phyloP scores from a whole-genome alignment of 1,140 invertebrate species.

The Drosophila kohkoa region DNA sequence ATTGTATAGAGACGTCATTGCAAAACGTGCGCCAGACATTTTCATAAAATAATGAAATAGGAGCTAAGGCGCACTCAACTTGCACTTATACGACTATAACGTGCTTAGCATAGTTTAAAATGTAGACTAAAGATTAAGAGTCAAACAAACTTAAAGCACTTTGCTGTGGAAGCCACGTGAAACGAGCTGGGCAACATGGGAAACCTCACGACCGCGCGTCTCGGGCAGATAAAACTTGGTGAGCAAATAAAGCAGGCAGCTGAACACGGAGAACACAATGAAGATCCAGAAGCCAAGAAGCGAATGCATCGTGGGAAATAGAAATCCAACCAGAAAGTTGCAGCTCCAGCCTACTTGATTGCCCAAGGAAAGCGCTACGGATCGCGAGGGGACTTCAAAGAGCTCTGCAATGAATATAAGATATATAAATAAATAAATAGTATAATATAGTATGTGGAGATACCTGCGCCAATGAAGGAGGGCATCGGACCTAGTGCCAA shows the following conservation, averaged over 20 bases:
- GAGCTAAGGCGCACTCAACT: too few relatives aligned
- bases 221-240: conserved; percentile 89
- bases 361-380: conserved; percentile 93
- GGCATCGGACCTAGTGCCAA: conserved; percentile 94
- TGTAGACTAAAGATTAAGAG: not conserved
- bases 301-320: conserved; percentile 89
- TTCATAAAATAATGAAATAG: too few relatives aligned
- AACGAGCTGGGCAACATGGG: conserved; percentile 86
- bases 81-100: not conserved
- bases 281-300: conserved; percentile 89
- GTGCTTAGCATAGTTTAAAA: not conserved
- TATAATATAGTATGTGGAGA: too few relatives aligned
- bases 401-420: conserved; percentile 87
- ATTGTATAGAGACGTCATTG: too few relatives aligned
- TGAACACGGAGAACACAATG: conserved; percentile 88
- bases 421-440: not conserved
- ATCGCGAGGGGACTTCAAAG: conserved; percentile 93
- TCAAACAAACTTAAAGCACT: conserved; percentile 11
- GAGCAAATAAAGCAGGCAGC: conserved; percentile 87
- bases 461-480: conserved; percentile 89
- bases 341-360: conserved; percentile 90
- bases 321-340: conserved; percentile 94
- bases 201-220: conserved; percentile 88
- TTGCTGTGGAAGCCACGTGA: conserved; percentile 80
- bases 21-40: too few relatives aligned